Conservation (phyloP, 2,113 vertebrate genomes). For the Anolis sagrei region DNA sequence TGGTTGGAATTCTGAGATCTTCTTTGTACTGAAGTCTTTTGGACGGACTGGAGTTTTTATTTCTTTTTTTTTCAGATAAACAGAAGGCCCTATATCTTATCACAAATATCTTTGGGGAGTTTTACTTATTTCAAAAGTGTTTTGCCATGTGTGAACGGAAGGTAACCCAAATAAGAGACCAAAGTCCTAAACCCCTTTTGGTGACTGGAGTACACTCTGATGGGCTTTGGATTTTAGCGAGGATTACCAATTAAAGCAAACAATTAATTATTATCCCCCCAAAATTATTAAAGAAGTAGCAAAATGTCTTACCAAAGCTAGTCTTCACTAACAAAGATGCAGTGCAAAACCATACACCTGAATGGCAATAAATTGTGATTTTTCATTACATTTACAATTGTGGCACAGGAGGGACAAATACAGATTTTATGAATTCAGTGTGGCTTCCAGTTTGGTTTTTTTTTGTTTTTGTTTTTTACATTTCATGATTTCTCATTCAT, state of each 20-base stretch:
- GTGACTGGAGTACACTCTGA: no score
- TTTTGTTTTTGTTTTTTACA: background rate
- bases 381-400: background rate
- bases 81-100: background rate
- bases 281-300: conserved; percentile 22
- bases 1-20: background rate
- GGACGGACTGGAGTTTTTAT: background rate
- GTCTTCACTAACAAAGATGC: background rate
- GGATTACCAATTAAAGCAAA: background rate
- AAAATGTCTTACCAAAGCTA: conserved; percentile 21
- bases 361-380: background rate
- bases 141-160: background rate
- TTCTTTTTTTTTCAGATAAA: background rate
- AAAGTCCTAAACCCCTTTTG: background rate
- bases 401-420: background rate
- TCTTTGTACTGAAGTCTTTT: background rate
- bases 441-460: background rate
- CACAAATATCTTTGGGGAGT: background rate
- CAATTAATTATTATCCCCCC: background rate
- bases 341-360: conserved; percentile 12
- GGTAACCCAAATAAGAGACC: background rate
- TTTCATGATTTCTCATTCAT: background rate
- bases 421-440: background rate
- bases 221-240: background rate
- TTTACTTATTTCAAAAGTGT: background rate